These are phyloP conservation scores for Hormaphis cornu DNA, from an alignment of 1,140 invertebrate species.

Conservation along the genomic window DNA sequence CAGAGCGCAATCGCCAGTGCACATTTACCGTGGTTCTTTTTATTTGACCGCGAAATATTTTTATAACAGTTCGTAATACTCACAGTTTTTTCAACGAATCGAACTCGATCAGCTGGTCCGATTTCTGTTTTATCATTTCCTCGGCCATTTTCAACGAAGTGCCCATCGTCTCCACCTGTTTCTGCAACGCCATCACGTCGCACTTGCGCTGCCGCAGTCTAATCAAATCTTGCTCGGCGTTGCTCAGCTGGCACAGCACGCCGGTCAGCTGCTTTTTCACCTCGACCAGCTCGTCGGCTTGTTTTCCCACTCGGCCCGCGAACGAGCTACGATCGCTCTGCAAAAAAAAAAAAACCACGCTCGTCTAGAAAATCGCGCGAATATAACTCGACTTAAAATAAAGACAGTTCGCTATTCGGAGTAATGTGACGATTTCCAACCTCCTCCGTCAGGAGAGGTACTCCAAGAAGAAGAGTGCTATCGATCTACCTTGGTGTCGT, in stretches of 20 bases:
- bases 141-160: slow-evolving; percentile 56
- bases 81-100: slow-evolving; percentile 50
- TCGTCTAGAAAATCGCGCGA: no score
- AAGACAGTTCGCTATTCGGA: no score
- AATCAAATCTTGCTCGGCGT: slow-evolving; percentile 57
- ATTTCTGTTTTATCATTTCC: slow-evolving; percentile 55
- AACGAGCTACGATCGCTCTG: slow-evolving; percentile 30
- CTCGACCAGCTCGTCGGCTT: slow-evolving; percentile 57
- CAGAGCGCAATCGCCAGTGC: no score
- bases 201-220: slow-evolving; percentile 57
- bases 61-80: not conserved
- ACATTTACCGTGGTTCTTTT: no score
- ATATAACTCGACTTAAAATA: no score
- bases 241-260: slow-evolving; percentile 42
- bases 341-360: not conserved
- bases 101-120: slow-evolving; percentile 58
- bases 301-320: slow-evolving; percentile 42
- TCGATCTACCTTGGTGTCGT: not conserved
- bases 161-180: slow-evolving; percentile 43
- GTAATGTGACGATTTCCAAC: no score
- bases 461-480: no score
- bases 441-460: no score
- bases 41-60: no score
- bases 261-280: slow-evolving; percentile 49
- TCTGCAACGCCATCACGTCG: slow-evolving; percentile 54